These are phyloP conservation scores for Pectinophora gossypiella DNA, from an alignment of 1,140 invertebrate genomes.

Conservation along the genomic window DNA sequence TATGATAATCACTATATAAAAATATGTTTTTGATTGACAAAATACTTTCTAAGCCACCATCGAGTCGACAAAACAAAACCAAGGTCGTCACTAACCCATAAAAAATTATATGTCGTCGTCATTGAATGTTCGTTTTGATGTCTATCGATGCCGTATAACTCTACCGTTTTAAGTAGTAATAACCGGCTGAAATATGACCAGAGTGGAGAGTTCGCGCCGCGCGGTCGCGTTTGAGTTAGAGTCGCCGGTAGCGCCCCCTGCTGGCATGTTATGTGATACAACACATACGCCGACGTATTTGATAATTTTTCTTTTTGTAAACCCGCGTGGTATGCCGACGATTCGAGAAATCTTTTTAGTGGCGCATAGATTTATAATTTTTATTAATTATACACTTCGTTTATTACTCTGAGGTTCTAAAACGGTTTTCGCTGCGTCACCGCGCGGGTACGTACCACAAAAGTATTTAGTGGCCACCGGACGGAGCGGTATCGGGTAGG, in stretches of 20 bases:
- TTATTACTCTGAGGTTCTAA: neutral
- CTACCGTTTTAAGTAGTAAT: constrained; percentile 57
- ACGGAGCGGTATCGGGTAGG: constrained; percentile 62
- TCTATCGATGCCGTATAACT: constrained; percentile 52
- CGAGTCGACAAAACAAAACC: constrained; percentile 8
- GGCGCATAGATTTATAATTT: constrained; percentile 1
- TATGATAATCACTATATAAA: neutral
- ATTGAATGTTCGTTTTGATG: constrained; percentile 49
- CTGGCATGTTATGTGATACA: constrained; percentile 45
- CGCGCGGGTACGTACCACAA: constrained; percentile 17
- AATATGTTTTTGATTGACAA: neutral
- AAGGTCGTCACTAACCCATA: constrained; percentile 16
- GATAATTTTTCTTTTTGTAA: constrained; percentile 41
- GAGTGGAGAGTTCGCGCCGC: constrained; percentile 35
- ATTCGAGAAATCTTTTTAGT: constrained; percentile 30
- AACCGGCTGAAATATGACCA: constrained; percentile 50
- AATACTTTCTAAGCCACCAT: constrained; percentile 5
- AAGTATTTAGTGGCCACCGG: constrained; percentile 56
- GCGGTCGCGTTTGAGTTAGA: constrained; percentile 36
- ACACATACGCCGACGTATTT: constrained; percentile 50
- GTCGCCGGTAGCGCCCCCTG: constrained; percentile 59
- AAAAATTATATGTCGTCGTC: constrained; percentile 26
- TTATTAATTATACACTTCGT: neutral
- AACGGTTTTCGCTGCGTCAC: constrained; percentile 37
- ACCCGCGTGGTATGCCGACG: constrained; percentile 30